A percentile compares a stretch with the other conserved stretches of the same genome.
Evolutionary conservation across 2,797 vertebrate species (phyloP).

Genomic region (Esox lucius): DNA sequence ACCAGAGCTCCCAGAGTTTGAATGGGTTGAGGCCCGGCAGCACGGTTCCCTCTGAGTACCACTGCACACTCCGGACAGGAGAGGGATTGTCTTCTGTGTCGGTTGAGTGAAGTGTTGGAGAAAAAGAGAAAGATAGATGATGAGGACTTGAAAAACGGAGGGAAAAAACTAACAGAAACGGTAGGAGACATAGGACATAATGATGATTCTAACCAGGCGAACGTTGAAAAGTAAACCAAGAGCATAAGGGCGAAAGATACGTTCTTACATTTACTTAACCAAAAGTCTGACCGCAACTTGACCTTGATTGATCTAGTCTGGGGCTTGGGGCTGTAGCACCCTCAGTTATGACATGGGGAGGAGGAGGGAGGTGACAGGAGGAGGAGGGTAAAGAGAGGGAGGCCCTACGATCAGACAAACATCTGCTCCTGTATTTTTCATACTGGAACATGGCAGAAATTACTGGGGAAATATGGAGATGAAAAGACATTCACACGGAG

Average conservation of each 20-base stretch:
- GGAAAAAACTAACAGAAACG: background rate
- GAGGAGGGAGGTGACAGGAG: slow-evolving; percentile 14
- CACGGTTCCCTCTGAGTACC: too few relatives aligned
- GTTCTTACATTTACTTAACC: background rate
- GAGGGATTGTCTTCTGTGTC: slow-evolving; percentile 26
- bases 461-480: too few relatives aligned
- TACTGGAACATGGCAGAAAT: too few relatives aligned
- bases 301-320: slow-evolving; percentile 7
- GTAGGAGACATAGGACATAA: background rate
- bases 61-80: slow-evolving; percentile 41
- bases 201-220: background rate
- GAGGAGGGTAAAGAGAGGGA: background rate
- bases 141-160: background rate
- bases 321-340: too few relatives aligned
- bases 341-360: slow-evolving; percentile 29
- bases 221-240: background rate
- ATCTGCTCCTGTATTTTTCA: too few relatives aligned
- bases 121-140: background rate
- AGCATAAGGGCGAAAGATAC: background rate
- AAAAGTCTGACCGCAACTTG: background rate
- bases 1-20: slow-evolving; percentile 50
- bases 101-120: background rate
- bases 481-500: too few relatives aligned
- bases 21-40: slow-evolving; percentile 32
- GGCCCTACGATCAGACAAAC: too few relatives aligned